Conservation (phyloP, 2,113 vertebrate species). For the Candoia aspera region DNA sequence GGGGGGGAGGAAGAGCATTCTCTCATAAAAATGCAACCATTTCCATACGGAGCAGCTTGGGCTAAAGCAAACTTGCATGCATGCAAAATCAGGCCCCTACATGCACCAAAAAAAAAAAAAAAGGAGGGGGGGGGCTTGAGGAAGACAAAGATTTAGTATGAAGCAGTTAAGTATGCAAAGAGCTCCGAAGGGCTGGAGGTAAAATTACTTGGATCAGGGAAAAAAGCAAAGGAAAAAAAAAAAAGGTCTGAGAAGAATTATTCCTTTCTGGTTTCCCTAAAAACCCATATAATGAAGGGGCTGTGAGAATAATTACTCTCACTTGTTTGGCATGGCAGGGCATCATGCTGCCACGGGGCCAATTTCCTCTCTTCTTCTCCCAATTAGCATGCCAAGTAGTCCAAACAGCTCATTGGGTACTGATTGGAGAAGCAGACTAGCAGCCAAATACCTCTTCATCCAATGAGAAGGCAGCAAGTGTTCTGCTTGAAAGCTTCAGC, state of each 20-base stretch:
- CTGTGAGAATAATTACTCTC: slow-evolving; percentile 67
- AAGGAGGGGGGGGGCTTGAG: slow-evolving; percentile 41
- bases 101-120: slow-evolving; percentile 52
- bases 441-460: slow-evolving; percentile 67
- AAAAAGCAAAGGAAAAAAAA: slow-evolving; percentile 27
- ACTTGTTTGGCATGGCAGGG: slow-evolving; percentile 72
- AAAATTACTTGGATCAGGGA: slow-evolving; percentile 38
- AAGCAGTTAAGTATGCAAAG: slow-evolving; percentile 23
- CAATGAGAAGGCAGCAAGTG: slow-evolving; percentile 59
- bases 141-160: slow-evolving; percentile 24
- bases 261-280: slow-evolving; percentile 73
- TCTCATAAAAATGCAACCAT: slow-evolving; percentile 41
- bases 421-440: slow-evolving; percentile 69
- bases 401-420: slow-evolving; percentile 71
- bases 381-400: slow-evolving; percentile 81
- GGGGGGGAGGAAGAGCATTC: neutral
- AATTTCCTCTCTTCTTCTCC: slow-evolving; percentile 71
- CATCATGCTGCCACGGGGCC: slow-evolving; percentile 69
- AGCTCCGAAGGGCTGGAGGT: slow-evolving; percentile 51
- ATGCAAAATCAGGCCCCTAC: slow-evolving; percentile 44
- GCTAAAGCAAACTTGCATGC: slow-evolving; percentile 30
- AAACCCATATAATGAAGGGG: slow-evolving; percentile 77
- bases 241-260: slow-evolving; percentile 59
- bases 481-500: slow-evolving; percentile 64
- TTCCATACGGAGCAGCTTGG: slow-evolving; percentile 29